Percentiles rank a stretch among this genome's conserved stretches.
Conservation (phyloP, 2,888 invertebrate genomes). For the Iselma pallidipennis region DNA sequence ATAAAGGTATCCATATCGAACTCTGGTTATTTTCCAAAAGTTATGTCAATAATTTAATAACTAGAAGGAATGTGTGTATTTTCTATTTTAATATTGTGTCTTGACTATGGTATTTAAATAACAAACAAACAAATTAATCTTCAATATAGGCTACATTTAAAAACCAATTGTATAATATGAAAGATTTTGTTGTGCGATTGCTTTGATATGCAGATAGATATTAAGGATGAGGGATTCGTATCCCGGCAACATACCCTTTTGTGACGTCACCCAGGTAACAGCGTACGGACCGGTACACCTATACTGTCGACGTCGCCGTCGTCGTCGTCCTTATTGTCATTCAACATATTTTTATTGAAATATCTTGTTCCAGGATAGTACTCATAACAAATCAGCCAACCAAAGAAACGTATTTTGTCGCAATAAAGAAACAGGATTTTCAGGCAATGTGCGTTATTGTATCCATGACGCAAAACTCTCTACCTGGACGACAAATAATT, state of each 20-base stretch:
- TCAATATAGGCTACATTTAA: constrained; percentile 31
- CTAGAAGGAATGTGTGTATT: constrained; percentile 46
- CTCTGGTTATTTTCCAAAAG: constrained; percentile 8
- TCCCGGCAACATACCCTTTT: constrained; percentile 55
- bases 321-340: constrained; percentile 19
- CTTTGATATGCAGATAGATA: constrained; percentile 51
- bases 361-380: constrained; percentile 16
- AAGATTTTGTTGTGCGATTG: constrained; percentile 47
- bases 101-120: constrained; percentile 44
- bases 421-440: too few relatives aligned
- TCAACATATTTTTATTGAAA: constrained; percentile 25
- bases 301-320: constrained; percentile 13
- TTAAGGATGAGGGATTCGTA: constrained; percentile 50
- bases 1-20: constrained; percentile 3
- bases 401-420: neutral
- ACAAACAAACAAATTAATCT: constrained; percentile 31
- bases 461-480: neutral
- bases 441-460: too few relatives aligned
- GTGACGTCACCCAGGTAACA: constrained; percentile 56
- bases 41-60: constrained; percentile 54
- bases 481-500: neutral
- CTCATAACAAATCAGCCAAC: neutral
- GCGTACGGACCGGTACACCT: constrained; percentile 25
- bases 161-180: constrained; percentile 41
- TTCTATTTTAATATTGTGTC: constrained; percentile 51